Evolutionary conservation across 2,888 invertebrate species (phyloP).

Genomic region (Drosophila trichaetosa): DNA sequence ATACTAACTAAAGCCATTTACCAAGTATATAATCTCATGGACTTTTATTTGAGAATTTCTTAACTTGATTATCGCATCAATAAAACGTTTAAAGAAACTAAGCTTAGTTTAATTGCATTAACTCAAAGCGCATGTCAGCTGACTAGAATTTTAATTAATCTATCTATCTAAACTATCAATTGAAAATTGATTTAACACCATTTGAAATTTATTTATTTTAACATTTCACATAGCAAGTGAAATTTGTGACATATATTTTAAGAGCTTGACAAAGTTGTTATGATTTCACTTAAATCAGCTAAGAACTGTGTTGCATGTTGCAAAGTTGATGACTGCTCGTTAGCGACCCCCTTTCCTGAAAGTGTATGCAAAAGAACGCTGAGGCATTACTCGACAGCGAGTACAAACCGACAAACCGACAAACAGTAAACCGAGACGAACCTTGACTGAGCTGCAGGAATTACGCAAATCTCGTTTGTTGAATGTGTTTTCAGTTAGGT

Average conservation of each 20-base stretch:
- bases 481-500: slow-evolving; percentile 79
- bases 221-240: not conserved
- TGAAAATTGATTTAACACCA: not conserved
- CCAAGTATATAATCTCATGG: not conserved
- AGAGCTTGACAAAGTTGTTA: not conserved
- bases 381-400: slow-evolving; percentile 44
- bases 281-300: not conserved
- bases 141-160: not conserved
- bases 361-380: slow-evolving; percentile 35
- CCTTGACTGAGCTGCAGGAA: slow-evolving; percentile 77
- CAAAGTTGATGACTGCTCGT: not conserved
- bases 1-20: not conserved
- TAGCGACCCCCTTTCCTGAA: not conserved
- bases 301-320: not conserved
- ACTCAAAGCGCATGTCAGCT: not conserved
- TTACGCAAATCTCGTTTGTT: slow-evolving; percentile 81
- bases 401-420: slow-evolving; percentile 44
- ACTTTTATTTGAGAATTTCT: not conserved
- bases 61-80: not conserved
- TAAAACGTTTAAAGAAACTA: not conserved
- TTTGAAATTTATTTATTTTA: not conserved
- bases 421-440: slow-evolving; percentile 62
- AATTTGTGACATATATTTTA: not conserved
- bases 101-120: not conserved
- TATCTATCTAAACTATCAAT: not conserved